phyloP scores from a whole-genome alignment of 2,797 vertebrate genomes.

The Sphenodon punctatus region DNA sequence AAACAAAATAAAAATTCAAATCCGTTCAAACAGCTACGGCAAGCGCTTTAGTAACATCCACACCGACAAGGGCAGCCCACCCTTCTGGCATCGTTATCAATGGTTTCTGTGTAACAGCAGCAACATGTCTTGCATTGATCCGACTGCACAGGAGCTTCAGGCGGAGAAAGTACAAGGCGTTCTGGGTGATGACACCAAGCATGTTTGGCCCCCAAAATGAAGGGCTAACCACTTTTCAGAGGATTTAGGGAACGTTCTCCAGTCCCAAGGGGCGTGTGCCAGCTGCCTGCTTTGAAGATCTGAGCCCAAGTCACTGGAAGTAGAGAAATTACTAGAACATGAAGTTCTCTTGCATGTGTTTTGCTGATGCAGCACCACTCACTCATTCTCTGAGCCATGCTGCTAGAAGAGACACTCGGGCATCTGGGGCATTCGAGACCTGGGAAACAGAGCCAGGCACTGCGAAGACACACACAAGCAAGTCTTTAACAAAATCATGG shows the following conservation, averaged over 20 bases:
- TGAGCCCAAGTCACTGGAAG: neutral
- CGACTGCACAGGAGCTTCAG: neutral
- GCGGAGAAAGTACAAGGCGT: no score
- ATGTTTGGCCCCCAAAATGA: no score
- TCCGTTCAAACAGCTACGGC: constrained; percentile 48
- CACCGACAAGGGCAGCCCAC: constrained; percentile 58
- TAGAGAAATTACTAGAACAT: no score
- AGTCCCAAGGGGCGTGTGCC: no score
- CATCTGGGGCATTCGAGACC: neutral
- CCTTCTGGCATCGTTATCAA: constrained; percentile 9
- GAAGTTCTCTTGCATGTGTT: neutral
- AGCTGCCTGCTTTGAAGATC: no score
- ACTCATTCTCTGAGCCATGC: neutral
- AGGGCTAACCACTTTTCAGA: no score
- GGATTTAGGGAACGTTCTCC: no score
- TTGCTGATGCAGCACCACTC: neutral
- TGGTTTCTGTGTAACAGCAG: neutral
- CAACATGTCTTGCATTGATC: neutral
- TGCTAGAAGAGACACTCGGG: neutral
- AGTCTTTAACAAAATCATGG: neutral
- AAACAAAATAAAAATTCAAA: constrained; percentile 67
- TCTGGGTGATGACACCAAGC: no score
- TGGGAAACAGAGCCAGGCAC: neutral
- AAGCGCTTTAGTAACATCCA: constrained; percentile 51
- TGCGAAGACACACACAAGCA: neutral